Percentiles rank a stretch among this genome's conserved stretches.
Evolutionary conservation across 2,113 vertebrate genomes (phyloP).

Genomic region (Cariama cristata): DNA sequence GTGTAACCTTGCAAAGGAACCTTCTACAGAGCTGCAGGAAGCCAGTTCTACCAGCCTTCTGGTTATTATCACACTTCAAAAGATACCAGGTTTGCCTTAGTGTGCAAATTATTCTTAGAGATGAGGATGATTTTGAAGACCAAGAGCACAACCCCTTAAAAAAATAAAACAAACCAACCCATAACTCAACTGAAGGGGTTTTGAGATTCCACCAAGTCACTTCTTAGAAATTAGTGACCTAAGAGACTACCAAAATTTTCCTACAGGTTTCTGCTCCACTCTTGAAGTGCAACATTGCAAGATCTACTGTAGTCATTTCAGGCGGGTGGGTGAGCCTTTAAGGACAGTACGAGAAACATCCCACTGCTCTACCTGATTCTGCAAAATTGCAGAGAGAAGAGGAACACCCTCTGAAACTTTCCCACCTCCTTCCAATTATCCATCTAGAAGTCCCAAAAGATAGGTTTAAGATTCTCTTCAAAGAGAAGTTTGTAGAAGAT

Average conservation of each 20-base stretch:
- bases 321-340: background rate
- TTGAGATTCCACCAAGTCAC: background rate
- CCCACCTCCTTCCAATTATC: background rate
- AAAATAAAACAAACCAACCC: background rate
- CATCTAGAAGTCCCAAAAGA: background rate
- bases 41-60: conserved; percentile 8
- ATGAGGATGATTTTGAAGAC: background rate
- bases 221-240: background rate
- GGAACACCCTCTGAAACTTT: background rate
- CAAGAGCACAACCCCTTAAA: background rate
- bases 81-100: background rate
- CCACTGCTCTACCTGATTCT: background rate
- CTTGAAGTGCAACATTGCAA: background rate
- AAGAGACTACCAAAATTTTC: background rate
- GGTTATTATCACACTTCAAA: background rate
- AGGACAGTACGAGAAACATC: background rate
- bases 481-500: background rate
- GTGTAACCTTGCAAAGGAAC: background rate
- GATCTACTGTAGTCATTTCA: background rate
- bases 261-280: background rate
- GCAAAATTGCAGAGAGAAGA: background rate
- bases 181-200: background rate
- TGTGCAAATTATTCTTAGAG: background rate
- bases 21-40: background rate
- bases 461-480: background rate